A percentile compares a stretch with the other conserved stretches of the same genome.
Conservation (phyloP, 2,113 vertebrate genomes). For the Lepisosteus osseus region DNA sequence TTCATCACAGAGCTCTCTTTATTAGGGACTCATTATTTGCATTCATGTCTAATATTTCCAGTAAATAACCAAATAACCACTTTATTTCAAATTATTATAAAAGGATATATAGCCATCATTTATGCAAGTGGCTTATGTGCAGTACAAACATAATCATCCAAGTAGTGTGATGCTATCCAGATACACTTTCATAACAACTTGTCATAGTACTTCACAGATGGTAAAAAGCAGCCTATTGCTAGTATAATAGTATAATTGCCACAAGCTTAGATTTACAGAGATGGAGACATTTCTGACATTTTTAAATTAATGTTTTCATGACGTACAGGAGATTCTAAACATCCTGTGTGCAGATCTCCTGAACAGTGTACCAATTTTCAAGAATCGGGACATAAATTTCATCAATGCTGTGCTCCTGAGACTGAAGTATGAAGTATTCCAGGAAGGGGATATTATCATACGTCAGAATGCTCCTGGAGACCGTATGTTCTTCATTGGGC, state of each 20-base stretch:
- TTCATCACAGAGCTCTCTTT: too few relatives aligned
- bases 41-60: too few relatives aligned
- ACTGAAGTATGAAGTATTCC: slow-evolving; percentile 48
- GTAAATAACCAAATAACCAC: too few relatives aligned
- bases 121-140: not conserved
- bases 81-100: too few relatives aligned
- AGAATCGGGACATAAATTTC: slow-evolving; percentile 53
- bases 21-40: too few relatives aligned
- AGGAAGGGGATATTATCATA: slow-evolving; percentile 46
- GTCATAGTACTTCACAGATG: too few relatives aligned
- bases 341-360: slow-evolving; percentile 51
- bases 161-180: too few relatives aligned
- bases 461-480: slow-evolving; percentile 39
- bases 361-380: slow-evolving; percentile 53
- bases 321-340: slow-evolving; percentile 47
- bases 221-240: too few relatives aligned
- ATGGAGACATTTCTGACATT: not conserved
- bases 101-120: not conserved
- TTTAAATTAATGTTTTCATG: not conserved
- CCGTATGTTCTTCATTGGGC: slow-evolving; percentile 63
- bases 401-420: slow-evolving; percentile 44
- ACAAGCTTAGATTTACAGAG: too few relatives aligned
- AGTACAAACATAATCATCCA: too few relatives aligned
- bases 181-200: too few relatives aligned
- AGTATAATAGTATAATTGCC: too few relatives aligned